phyloP scores from a whole-genome alignment of 2,888 invertebrate genomes.

The Hemaris fuciformis region DNA sequence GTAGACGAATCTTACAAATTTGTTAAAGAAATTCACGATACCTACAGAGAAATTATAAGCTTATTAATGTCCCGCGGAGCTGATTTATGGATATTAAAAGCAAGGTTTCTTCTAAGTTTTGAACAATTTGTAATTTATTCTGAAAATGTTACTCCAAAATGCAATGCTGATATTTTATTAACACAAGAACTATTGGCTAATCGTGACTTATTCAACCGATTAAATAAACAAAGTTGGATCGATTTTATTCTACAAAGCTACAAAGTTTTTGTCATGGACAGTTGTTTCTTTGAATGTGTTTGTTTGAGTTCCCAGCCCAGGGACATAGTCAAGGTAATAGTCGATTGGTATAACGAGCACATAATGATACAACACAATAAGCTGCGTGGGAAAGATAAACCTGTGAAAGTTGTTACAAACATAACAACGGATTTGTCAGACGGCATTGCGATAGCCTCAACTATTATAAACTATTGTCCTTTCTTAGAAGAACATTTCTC shows the following conservation, averaged over 20 bases:
- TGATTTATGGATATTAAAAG: slow-evolving; percentile 56
- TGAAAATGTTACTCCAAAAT: slow-evolving; percentile 52
- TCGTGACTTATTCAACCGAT: slow-evolving; percentile 49
- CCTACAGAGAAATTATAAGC: slow-evolving; percentile 60
- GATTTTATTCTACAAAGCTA: slow-evolving; percentile 83
- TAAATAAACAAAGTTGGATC: slow-evolving; percentile 80
- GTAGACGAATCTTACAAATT: slow-evolving; percentile 57
- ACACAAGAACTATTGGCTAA: slow-evolving; percentile 51
- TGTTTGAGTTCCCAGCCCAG: slow-evolving; percentile 57
- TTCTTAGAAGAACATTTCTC: slow-evolving; percentile 74
- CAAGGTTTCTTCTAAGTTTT: slow-evolving; percentile 63
- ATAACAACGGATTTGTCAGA: slow-evolving; percentile 79
- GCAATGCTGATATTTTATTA: slow-evolving; percentile 57
- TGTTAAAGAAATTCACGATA: slow-evolving; percentile 66
- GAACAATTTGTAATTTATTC: slow-evolving; percentile 63
- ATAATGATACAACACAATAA: slow-evolving; percentile 48
- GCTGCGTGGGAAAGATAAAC: slow-evolving; percentile 39
- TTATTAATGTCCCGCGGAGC: slow-evolving; percentile 62
- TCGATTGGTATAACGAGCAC: slow-evolving; percentile 64
- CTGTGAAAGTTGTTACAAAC: slow-evolving; percentile 57
- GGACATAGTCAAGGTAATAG: slow-evolving; percentile 57
- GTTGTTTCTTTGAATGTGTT: slow-evolving; percentile 72
- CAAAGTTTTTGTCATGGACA: slow-evolving; percentile 78
- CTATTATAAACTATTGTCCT: slow-evolving; percentile 81
- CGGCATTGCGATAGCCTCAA: slow-evolving; percentile 78